Percentiles rank a stretch among this genome's conserved stretches.
Evolutionary conservation across 30 jellyfish, hydroid and myxozoan species (phyloP).

Genomic region (Hydractinia symbiolongicarpus): DNA sequence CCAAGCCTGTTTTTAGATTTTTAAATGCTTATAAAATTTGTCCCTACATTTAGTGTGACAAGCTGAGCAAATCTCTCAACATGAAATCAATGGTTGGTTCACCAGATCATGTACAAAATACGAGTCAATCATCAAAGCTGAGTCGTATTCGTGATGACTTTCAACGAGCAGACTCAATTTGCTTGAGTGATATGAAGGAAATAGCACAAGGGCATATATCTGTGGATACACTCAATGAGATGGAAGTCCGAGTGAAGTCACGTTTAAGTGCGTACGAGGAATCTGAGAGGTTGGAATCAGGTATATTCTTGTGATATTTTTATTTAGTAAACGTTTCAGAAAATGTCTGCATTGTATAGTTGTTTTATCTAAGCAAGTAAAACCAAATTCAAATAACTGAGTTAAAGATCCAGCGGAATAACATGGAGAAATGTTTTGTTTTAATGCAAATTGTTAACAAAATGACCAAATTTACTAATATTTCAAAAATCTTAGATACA

Average conservation of each 20-base stretch:
- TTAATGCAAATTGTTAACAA: too few relatives aligned
- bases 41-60: background rate
- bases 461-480: too few relatives aligned
- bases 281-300: background rate
- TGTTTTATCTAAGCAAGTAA: too few relatives aligned
- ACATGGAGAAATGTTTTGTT: too few relatives aligned
- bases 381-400: too few relatives aligned
- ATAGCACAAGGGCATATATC: background rate
- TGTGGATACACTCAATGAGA: background rate
- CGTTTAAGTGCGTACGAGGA: background rate
- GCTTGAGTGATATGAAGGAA: background rate
- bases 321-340: too few relatives aligned
- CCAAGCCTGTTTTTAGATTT: too few relatives aligned
- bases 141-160: slow-evolving; percentile 19
- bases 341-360: too few relatives aligned
- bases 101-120: background rate
- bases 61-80: slow-evolving; percentile 5
- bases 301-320: background rate
- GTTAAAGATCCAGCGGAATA: too few relatives aligned
- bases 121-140: background rate
- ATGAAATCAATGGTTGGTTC: background rate
- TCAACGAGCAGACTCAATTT: background rate
- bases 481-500: too few relatives aligned
- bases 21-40: too few relatives aligned
- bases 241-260: background rate